These are phyloP conservation scores for Apamea sordens DNA, from an alignment of 2,888 invertebrate genomes.

Conservation along the genomic window DNA sequence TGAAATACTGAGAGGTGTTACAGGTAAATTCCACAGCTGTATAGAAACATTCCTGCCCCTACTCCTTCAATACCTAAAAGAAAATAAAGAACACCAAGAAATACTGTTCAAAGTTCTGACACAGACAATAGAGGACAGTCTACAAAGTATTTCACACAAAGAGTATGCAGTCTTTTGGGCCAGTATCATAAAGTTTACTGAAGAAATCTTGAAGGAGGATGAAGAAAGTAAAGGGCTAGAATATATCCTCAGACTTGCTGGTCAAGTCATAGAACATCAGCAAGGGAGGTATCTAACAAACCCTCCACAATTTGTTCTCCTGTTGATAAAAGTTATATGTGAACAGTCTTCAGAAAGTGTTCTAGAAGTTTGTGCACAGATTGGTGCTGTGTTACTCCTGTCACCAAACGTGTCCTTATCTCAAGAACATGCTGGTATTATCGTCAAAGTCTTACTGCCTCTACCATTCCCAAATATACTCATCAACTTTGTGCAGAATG, in stretches of 20 bases:
- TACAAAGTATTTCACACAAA: slow-evolving; percentile 91
- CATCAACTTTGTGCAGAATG: slow-evolving; percentile 92
- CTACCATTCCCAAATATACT: slow-evolving; percentile 90
- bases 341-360: slow-evolving; percentile 85
- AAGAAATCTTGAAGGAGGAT: slow-evolving; percentile 81
- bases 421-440: slow-evolving; percentile 93
- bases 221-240: slow-evolving; percentile 80
- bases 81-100: slow-evolving; percentile 87
- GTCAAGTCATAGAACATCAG: slow-evolving; percentile 91
- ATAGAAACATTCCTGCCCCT: slow-evolving; percentile 93
- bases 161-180: slow-evolving; percentile 93
- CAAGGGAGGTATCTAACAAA: slow-evolving; percentile 92
- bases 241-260: slow-evolving; percentile 90
- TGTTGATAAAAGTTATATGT: slow-evolving; percentile 89
- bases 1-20: slow-evolving; percentile 96
- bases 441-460: slow-evolving; percentile 91
- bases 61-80: slow-evolving; percentile 91
- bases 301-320: slow-evolving; percentile 90
- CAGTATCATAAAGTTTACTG: slow-evolving; percentile 79
- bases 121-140: slow-evolving; percentile 91
- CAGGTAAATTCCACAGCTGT: slow-evolving; percentile 96
- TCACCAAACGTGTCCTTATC: slow-evolving; percentile 91
- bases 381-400: slow-evolving; percentile 90
- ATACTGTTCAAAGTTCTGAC: slow-evolving; percentile 92
- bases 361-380: slow-evolving; percentile 87